Base-by-base conservation (phyloP, 2,113 vertebrate species). In the Struthidea cinerea region DNA sequence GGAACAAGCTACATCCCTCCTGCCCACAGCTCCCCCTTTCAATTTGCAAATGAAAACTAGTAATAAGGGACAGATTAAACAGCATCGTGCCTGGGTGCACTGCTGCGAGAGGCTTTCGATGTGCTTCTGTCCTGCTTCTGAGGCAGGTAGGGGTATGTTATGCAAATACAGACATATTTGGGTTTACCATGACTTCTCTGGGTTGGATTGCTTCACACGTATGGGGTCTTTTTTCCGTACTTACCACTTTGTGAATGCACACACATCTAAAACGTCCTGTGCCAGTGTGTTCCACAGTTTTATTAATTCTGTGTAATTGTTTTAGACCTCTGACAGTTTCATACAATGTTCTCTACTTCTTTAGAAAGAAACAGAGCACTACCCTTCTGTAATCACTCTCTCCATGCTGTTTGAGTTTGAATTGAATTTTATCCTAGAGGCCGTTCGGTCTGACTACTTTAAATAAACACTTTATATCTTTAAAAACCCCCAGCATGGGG, bases 41-140 rank as follows among this genome's bases (percentile, higher is more conserved):
- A 70, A 74, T 95, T 91, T 92, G 87, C 55, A 78, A 80, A 88
- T 81, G 79, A 76, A 90, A 91, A 86, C 59, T 77, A 26, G 59
- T 49, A 87, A 50, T 90, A 85, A 76, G 67, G 84, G 81, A 74
- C 90, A 83, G 50, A 94, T 96, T 93, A 91, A 93, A 67, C 55
- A 77, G 82, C 84, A 93, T 65, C 84, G 50, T 73, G 87, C 55
- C 84, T 80, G 87, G 50, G 42, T 91, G 59, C 67, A 32, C 50
- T 74, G 71, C 57, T 79, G 56, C 3, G 2, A 85, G 47, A 67
- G 57, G 33, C 55, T 84, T 90, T 89, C 19, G 0, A 1, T 59
- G 67, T 57, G 59, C 46, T 85, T 42, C 18, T 60, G 33, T 65
- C 70, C 90, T 75, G 70, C 59, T 90, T 56, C 42, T 59, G 79